Evolutionary conservation across 2,888 invertebrate species (phyloP).

Genomic region (Pomacea canaliculata): DNA sequence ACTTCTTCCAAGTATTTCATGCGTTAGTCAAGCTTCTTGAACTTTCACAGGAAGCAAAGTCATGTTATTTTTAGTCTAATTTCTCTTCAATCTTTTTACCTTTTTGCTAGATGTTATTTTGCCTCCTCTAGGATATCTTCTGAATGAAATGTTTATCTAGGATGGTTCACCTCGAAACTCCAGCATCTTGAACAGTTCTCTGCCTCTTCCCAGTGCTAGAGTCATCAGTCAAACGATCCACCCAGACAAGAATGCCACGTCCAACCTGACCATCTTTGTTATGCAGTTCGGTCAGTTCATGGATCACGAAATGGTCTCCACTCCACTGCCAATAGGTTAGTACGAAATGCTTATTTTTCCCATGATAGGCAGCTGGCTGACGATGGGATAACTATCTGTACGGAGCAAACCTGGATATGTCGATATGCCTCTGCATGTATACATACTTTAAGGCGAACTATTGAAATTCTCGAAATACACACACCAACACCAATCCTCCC

Average conservation of each 20-base stretch:
- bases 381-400: no score
- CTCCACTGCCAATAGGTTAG: conserved; percentile 24
- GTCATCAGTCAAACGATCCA: conserved; percentile 43
- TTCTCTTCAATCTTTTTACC: no score
- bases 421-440: background rate
- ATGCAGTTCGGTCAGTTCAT: conserved; percentile 32
- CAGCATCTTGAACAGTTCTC: conserved; percentile 28
- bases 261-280: conserved; percentile 22
- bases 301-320: conserved; percentile 31
- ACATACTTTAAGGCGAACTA: no score
- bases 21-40: no score
- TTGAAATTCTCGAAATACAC: no score
- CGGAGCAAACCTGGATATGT: background rate
- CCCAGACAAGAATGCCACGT: conserved; percentile 9
- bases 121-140: no score
- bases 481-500: background rate
- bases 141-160: conserved; percentile 16
- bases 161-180: conserved; percentile 32
- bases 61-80: no score
- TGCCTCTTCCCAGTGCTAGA: conserved; percentile 42
- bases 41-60: no score
- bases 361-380: background rate
- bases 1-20: background rate
- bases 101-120: no score
- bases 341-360: background rate